Evolutionary conservation across 2,888 invertebrate species (phyloP), one percentile per base, ranked within the genome.

Genomic region (Nowickia ferox): DNA sequence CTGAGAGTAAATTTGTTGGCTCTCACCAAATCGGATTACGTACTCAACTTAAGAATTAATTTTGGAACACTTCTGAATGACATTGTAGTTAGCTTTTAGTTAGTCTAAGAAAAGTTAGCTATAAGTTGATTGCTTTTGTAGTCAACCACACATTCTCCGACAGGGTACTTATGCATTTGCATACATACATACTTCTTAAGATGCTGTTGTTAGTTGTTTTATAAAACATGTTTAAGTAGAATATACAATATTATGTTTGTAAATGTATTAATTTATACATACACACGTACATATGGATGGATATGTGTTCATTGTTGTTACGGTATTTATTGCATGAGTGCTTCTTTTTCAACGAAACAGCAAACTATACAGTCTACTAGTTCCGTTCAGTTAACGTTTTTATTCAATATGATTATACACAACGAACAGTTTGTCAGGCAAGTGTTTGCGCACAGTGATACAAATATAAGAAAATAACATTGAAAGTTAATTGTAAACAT

Each of bases 301-400:
- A n/a, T 65, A 48, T 48, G 15, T 22, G 9, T 11, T 69, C n/a
- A 76, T 72, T 69, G 51, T 65, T 81, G 61, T 22, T 57, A 75
- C 22, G 46, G 78, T 63, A 75, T 69, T 82, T 71, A 55, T 79
- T 79, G 78, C 82, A 65, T 79, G 75, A 86, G 83, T 79, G 83
- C 75, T 61, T 57, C 61, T 71, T 59, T 72, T 59, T 72, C 65
- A 74, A 55, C 17, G 71, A 76, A 66, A 72, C 65, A 72, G 57
- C 76, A 76, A 86, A 66, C 83, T 78, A 83, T 69, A 71, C 65
- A 65, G 79, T 83, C 78, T 86, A 71, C 79, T 55, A 71, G 74
- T 51, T 86, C n/a, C n/a, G n/a, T n/a, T 86, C 83, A 83, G 83
- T 65, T 85, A 79, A 63, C 75, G 71, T 75, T 76, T 78, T 57